Evolutionary conservation across 2,888 invertebrate species (phyloP), one percentile per base, ranked within the genome.

Genomic region (Dicyrtomina minuta): DNA sequence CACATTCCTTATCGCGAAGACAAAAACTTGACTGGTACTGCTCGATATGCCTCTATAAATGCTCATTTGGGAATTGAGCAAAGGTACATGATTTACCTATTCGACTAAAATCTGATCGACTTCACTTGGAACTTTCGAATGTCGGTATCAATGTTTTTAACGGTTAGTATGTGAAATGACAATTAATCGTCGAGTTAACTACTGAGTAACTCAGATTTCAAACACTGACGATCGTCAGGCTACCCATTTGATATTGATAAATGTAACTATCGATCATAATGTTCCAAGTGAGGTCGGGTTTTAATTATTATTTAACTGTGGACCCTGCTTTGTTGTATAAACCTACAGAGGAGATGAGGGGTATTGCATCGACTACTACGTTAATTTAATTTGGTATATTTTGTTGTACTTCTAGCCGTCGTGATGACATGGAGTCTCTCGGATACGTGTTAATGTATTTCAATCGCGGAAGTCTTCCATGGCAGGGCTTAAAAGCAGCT

Each of bases 361-460:
- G 8, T 33, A 33, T 8, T 33, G 33, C 33, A n/a, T 61, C 20
- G 5, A 62, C 33, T n/a, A n/a, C n/a, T n/a, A n/a, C n/a, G n/a
- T n/a, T n/a, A n/a, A n/a, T n/a, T n/a, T n/a, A 17, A 22, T 39
- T 33, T 10, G 10, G 13, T 62, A n/a, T 43, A 46, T 61, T 22
- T 49, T 13, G 15, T 66, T 22, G 39, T 62, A 15, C n/a, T 59
- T 67, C 1, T 56, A 96, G 96, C 79, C 88, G 98, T 79, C 88
- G 98, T 81, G 98, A 98, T 83, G 98, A 98, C 85, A 86, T 98
- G 82, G 98, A 98, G 85, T 97, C 97, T 64, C 86, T 99, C 82
- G 99, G 99, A 77, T 99, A 99, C 83, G 98, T 99, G 79, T 88
- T 99, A 80, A 99, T 99, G 98, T 99, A 99, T 86, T 99, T 99